Base-by-base conservation (phyloP, 2,797 vertebrate species). In the Thripadectes ignobilis region DNA sequence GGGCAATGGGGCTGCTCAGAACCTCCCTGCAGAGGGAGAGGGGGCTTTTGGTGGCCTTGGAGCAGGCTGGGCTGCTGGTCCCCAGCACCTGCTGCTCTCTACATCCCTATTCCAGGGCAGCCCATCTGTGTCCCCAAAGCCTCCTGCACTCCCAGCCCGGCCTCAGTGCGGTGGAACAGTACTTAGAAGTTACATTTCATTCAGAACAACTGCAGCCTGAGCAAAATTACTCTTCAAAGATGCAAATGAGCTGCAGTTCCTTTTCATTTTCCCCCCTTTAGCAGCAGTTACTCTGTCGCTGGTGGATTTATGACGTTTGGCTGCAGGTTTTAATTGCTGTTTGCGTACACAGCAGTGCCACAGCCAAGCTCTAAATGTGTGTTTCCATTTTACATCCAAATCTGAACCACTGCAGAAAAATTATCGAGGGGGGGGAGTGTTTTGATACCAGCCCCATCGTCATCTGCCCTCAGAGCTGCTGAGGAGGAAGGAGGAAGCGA, bases 321-420 rank as follows among this genome's bases (percentile, higher is more conserved):
- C 92, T 85, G 71, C 52, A 45, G 74, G 78, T 79, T 94, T 95
- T 97, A 92, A 95, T 94, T 95, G 95, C 89, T 91, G 91, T 89
- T 94, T 92, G 77, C 88, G 54, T 12, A 72, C 88, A 20, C 78
- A 55, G 80, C 77, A 29, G 49, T 58, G 84, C 62, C 59, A 59
- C n/a, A 82, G 29, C 74, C 88, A 29, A 76, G 82, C 68, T 18
- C 61, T 66, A 21, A 78, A 80, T 72, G 36, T 22, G 58, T 26
- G 13, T 87, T 94, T 82, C 92, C 71, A 62, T 63, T 73, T 79
- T 26, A 41, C 51, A 57, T 38, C 85, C 88, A 66, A 30, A 63
- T 34, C 59, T 1, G 2, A 95, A 61, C 51, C 39, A 10, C 73
- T 22, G 74, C 77, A 89, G 85, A 85, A 90, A 78, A 79, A 82